A percentile compares a stretch with the other conserved stretches of the same genome.
Conservation (phyloP, 2,888 invertebrate genomes). For the Heliconius erato region DNA sequence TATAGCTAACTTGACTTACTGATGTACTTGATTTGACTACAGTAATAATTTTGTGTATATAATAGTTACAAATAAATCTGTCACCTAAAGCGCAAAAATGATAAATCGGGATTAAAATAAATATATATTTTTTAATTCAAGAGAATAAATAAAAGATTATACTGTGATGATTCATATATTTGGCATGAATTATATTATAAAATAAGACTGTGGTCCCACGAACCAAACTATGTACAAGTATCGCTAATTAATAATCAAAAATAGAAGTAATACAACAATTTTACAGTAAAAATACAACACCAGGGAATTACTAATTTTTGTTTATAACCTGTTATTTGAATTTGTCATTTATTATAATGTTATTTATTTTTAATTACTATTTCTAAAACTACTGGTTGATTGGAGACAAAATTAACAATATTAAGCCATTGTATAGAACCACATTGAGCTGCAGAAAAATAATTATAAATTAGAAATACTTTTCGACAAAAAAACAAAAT, state of each 20-base stretch:
- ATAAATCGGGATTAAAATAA: too few relatives aligned
- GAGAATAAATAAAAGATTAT: neutral
- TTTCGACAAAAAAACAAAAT: neutral
- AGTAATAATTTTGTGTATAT: too few relatives aligned
- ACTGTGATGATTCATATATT: slow-evolving; percentile 65
- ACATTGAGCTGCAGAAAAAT: neutral
- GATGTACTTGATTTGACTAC: too few relatives aligned
- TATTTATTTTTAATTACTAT: neutral
- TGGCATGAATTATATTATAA: slow-evolving; percentile 63
- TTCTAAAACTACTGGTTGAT: neutral
- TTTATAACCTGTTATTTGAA: neutral
- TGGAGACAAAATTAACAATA: neutral
- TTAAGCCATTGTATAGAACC: neutral
- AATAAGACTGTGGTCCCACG: slow-evolving; percentile 68
- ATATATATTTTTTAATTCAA: neutral
- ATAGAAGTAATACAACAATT: neutral
- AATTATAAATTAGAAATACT: neutral
- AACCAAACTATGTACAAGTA: slow-evolving; percentile 55
- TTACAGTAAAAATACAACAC: slow-evolving; percentile 6
- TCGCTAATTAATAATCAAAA: neutral
- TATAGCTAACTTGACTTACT: too few relatives aligned
- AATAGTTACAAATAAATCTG: neutral
- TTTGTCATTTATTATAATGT: neutral
- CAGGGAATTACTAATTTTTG: neutral
- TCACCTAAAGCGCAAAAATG: neutral